A percentile compares a stretch with the other conserved stretches of the same genome.
These are phyloP conservation scores for Plebejus argus DNA, from an alignment of 2,888 invertebrate species.

Conservation along the genomic window DNA sequence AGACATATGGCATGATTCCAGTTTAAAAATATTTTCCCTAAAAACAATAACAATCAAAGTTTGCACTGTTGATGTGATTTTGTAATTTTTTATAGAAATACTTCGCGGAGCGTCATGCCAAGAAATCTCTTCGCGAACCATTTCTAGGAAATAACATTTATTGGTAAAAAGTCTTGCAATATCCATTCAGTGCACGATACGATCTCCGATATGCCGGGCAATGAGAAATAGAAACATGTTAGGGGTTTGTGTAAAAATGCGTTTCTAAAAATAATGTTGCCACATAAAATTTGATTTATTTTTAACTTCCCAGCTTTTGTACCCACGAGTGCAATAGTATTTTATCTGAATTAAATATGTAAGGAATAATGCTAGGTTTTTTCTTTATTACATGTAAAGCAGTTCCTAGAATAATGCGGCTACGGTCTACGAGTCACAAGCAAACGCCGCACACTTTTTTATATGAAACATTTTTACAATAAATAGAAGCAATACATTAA, in stretches of 20 bases:
- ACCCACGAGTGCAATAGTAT: not conserved
- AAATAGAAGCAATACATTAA: too few relatives aligned
- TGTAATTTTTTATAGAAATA: constrained; percentile 3
- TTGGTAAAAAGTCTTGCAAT: constrained; percentile 39
- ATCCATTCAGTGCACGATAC: constrained; percentile 40
- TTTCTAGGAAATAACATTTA: constrained; percentile 38
- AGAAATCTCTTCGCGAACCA: constrained; percentile 21
- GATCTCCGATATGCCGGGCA: constrained; percentile 37
- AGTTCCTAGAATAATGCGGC: not conserved
- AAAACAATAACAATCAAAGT: not conserved
- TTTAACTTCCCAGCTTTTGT: constrained; percentile 4
- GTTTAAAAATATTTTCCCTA: not conserved
- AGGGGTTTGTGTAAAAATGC: constrained; percentile 21
- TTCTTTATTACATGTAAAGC: too few relatives aligned
- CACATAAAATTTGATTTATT: constrained; percentile 23
- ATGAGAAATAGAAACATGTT: constrained; percentile 27
- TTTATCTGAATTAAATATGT: not conserved
- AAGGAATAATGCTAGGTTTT: not conserved
- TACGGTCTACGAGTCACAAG: not conserved
- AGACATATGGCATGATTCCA: not conserved
- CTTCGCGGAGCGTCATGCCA: not conserved
- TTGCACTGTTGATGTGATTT: not conserved
- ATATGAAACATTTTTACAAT: not conserved
- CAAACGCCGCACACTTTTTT: not conserved
- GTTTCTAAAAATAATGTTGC: constrained; percentile 38